Percentiles rank a stretch among this genome's conserved stretches.
These are phyloP conservation scores for Temnothorax longispinosus DNA, from an alignment of 1,140 invertebrate genomes.

Conservation along the genomic window DNA sequence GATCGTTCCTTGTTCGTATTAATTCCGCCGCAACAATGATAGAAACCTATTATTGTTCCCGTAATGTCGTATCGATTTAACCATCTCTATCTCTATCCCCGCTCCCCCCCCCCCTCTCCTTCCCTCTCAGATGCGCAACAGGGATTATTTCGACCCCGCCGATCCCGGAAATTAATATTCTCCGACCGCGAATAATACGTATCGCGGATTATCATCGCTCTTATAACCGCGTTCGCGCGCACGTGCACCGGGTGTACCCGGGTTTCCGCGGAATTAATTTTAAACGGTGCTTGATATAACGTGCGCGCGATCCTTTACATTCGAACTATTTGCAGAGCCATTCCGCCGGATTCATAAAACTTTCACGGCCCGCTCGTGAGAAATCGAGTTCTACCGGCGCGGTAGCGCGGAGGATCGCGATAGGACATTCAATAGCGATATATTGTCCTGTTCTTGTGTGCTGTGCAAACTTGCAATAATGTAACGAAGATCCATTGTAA, in stretches of 20 bases:
- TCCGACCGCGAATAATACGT: conserved; percentile 67
- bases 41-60: conserved; percentile 44
- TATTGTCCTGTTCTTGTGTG: conserved; percentile 23
- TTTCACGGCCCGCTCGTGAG: too few species aligned
- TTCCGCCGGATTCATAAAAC: not conserved
- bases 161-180: conserved; percentile 69
- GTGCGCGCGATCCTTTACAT: conserved; percentile 61
- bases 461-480: conserved; percentile 14
- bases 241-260: conserved; percentile 15
- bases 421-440: conserved; percentile 34
- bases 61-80: conserved; percentile 49
- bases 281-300: conserved; percentile 62
- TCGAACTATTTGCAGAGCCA: conserved; percentile 68
- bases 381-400: conserved; percentile 39
- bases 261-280: conserved; percentile 66
- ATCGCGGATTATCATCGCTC: conserved; percentile 71
- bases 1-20: conserved; percentile 66
- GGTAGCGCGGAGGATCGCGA: conserved; percentile 32
- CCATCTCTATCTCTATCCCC: not conserved
- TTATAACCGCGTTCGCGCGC: conserved; percentile 59
- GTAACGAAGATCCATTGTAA: conserved; percentile 25
- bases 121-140: conserved; percentile 38
- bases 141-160: conserved; percentile 56
- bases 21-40: conserved; percentile 20
- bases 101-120: not conserved